Conservation (phyloP, 2,888 invertebrate genomes). For the Pantelozetes paolii region DNA sequence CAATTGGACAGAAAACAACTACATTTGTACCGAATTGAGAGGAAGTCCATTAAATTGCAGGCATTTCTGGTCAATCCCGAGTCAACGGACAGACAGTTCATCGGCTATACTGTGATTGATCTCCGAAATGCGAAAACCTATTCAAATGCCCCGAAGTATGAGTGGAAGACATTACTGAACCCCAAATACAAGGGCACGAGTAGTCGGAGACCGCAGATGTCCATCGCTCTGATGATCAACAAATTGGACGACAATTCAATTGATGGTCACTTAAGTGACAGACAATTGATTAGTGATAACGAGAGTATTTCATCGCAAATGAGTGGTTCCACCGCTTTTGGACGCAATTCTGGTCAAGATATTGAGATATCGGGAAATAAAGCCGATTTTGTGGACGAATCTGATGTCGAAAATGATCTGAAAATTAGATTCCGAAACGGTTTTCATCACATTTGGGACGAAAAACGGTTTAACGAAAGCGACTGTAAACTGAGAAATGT, state of each 20-base stretch:
- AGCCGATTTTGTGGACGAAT: no score
- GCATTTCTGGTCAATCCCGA: slow-evolving; percentile 38
- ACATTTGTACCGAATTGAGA: slow-evolving; percentile 42
- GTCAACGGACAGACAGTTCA: slow-evolving; percentile 22
- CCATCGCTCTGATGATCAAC: slow-evolving; percentile 35
- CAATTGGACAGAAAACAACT: slow-evolving; percentile 40
- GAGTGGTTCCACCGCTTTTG: neutral
- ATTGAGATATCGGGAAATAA: no score
- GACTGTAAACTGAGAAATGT: slow-evolving; percentile 36
- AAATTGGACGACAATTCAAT: slow-evolving; percentile 37
- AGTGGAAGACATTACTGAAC: slow-evolving; percentile 41
- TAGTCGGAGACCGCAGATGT: slow-evolving; percentile 39
- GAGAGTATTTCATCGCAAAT: neutral
- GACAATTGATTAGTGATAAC: neutral
- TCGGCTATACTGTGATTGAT: slow-evolving; percentile 42
- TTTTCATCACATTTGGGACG: slow-evolving; percentile 40
- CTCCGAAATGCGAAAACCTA: slow-evolving; percentile 42
- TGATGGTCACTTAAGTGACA: neutral
- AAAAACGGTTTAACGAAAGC: slow-evolving; percentile 5
- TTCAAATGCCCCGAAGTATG: slow-evolving; percentile 36
- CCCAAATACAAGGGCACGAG: slow-evolving; percentile 42
- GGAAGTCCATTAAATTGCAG: slow-evolving; percentile 43
- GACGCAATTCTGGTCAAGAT: no score
- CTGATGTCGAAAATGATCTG: slow-evolving; percentile 39
- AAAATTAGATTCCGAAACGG: slow-evolving; percentile 35